phyloP scores from a whole-genome alignment of 2,113 vertebrate species.

The Microtus richardsoni region DNA sequence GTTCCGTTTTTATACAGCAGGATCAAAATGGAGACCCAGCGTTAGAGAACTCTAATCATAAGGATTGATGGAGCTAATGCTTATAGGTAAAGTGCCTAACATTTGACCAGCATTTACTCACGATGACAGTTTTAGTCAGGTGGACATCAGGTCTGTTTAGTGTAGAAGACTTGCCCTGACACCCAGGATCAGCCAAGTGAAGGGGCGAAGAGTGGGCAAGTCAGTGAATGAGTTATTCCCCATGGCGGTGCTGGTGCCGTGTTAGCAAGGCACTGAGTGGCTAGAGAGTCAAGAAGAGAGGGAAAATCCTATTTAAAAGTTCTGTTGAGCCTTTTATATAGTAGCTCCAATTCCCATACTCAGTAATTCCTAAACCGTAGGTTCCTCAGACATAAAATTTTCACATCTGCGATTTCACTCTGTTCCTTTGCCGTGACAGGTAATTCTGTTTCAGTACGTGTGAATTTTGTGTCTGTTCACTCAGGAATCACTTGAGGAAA shows the following conservation, averaged over 20 bases:
- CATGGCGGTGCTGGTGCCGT: background rate
- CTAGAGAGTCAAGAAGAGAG: background rate
- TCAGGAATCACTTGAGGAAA: background rate
- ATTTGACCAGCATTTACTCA: background rate
- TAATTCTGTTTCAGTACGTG: background rate
- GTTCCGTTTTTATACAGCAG: background rate
- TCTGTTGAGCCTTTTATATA: background rate
- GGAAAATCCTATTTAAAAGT: background rate
- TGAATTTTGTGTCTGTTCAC: background rate
- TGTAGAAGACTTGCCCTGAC: background rate
- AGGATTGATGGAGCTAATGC: background rate
- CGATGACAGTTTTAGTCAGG: background rate
- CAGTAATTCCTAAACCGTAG: background rate
- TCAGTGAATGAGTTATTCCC: background rate
- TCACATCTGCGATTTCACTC: background rate
- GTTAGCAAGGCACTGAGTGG: background rate
- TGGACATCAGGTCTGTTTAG: background rate
- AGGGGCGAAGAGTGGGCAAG: background rate
- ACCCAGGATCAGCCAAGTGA: background rate
- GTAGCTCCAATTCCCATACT: slow-evolving; percentile 1
- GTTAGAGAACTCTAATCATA: background rate
- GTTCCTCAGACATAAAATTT: background rate
- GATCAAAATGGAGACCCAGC: background rate
- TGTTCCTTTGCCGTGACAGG: background rate
- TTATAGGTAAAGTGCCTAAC: background rate